Evolutionary conservation across 2,797 vertebrate species (phyloP), one percentile per base, ranked within the genome.

Genomic region (Tenualosa thibaudeaui): DNA sequence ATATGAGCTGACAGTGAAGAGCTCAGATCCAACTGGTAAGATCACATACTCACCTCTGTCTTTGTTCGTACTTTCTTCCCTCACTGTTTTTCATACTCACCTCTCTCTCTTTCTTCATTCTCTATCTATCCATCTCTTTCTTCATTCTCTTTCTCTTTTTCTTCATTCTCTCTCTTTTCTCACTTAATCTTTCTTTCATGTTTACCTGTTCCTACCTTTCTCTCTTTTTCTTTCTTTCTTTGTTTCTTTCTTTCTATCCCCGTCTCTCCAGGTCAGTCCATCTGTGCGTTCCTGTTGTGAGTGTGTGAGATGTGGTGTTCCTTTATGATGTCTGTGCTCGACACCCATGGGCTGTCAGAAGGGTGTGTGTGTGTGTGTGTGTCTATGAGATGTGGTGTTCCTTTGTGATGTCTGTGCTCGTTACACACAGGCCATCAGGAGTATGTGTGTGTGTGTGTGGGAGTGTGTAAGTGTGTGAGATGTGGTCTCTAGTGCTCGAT

Each of bases 1-100:
- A 0, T 99, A 98, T 56, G 97, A 99, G 91, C 95, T 99, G 94
- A 98, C 96, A 6, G 93, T 98, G 88, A 97, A 97, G 91, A 97
- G 94, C 93, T 97, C 96, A 0, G 97, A 98, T 81, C 93, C 95
- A n/a, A 94, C 97, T 94, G 98, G 98, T 99, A 96, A 98, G 96
- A 85, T 62, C 75, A 78, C 60, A 62, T 83, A 83, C 81, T 26
- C 81, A 12, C 62, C 12, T 81, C 82, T 12, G 26, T 87, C 12
- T 15, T 19, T 22, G 24, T 50, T 15, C 50, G 37, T n/a, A 9
- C 17, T 37, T 26, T 37, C 62, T 68, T 40, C 31, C 49, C 58
- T 65, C 24, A 51, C 40, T 83, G 2, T 82, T 54, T 0, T 17
- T 19, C 53, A 3, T 17, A 56, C 53, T 13, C 17, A 56, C 0